Conservation (phyloP, 2,113 vertebrate species). For the Genyomyrus donnyi region DNA sequence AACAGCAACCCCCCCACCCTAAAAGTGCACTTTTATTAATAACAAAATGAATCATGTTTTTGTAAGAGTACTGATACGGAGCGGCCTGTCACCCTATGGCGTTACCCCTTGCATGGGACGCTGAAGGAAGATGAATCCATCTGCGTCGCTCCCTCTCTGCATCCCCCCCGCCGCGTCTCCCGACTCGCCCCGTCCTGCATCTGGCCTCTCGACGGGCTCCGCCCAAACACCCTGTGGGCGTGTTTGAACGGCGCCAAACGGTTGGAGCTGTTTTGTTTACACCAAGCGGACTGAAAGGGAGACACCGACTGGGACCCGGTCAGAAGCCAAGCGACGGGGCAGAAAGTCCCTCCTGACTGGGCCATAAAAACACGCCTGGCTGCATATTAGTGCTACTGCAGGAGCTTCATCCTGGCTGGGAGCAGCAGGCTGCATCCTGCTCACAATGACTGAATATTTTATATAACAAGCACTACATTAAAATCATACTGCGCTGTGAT, state of each 20-base stretch:
- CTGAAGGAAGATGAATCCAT: not conserved
- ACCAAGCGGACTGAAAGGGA: not conserved
- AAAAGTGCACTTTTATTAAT: constrained; percentile 3
- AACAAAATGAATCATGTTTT: not conserved
- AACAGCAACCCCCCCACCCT: not conserved
- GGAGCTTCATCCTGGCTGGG: not conserved
- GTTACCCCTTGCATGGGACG: not conserved
- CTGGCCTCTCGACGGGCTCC: not conserved
- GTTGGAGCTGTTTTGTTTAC: constrained; percentile 3
- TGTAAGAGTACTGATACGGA: not conserved
- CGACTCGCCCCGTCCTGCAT: not conserved
- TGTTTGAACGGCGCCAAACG: not conserved
- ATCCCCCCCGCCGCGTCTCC: not conserved
- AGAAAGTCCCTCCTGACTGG: not conserved
- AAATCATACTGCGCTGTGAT: not conserved
- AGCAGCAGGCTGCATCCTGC: not conserved
- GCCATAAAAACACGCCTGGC: not conserved
- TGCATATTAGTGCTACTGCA: not conserved
- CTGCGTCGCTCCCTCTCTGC: not conserved
- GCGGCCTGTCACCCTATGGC: not conserved
- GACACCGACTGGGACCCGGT: not conserved
- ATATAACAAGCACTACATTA: not conserved
- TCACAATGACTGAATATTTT: not conserved
- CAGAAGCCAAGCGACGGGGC: not conserved
- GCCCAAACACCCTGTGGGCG: not conserved